Evolutionary conservation across 2,113 vertebrate species (phyloP).

Genomic region (Cololabis saira): DNA sequence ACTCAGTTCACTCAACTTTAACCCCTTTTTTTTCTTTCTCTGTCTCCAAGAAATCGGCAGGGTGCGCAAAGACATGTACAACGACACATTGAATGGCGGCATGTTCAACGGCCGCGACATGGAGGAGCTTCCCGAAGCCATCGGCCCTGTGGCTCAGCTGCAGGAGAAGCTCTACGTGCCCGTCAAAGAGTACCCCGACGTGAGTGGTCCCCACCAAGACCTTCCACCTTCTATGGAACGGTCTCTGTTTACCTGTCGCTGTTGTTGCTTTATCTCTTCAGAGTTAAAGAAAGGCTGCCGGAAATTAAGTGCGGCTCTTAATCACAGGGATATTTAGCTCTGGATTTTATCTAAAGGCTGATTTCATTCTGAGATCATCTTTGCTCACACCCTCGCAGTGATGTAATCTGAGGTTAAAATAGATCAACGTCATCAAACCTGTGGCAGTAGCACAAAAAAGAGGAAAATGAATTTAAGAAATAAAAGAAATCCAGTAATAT

Average conservation of each 20-base stretch:
- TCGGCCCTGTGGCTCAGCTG: constrained; percentile 96
- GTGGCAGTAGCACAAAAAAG: neutral
- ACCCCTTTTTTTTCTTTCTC: neutral
- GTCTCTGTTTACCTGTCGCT: constrained; percentile 49
- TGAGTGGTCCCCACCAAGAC: constrained; percentile 82
- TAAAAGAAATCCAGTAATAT: neutral
- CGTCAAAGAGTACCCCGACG: constrained; percentile 98
- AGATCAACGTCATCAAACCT: constrained; percentile 28
- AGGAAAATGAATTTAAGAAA: too few species aligned
- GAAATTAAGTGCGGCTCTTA: constrained; percentile 6
- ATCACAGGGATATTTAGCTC: constrained; percentile 14
- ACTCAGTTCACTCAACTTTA: constrained; percentile 1
- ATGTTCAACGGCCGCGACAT: constrained; percentile 92
- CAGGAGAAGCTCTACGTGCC: constrained; percentile 99
- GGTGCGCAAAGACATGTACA: constrained; percentile 99
- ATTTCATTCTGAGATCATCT: constrained; percentile 49
- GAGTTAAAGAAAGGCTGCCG: constrained; percentile 12
- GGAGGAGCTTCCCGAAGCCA: constrained; percentile 92
- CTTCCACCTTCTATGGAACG: constrained; percentile 38
- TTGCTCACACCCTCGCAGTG: constrained; percentile 38
- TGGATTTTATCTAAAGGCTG: constrained; percentile 39
- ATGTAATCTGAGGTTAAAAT: constrained; percentile 42
- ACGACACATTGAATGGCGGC: constrained; percentile 97
- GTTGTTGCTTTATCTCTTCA: constrained; percentile 41
- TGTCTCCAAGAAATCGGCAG: constrained; percentile 92